These are phyloP conservation scores for Stegophylla sp. DNA, from an alignment of 2,888 invertebrate species.

Conservation along the genomic window DNA sequence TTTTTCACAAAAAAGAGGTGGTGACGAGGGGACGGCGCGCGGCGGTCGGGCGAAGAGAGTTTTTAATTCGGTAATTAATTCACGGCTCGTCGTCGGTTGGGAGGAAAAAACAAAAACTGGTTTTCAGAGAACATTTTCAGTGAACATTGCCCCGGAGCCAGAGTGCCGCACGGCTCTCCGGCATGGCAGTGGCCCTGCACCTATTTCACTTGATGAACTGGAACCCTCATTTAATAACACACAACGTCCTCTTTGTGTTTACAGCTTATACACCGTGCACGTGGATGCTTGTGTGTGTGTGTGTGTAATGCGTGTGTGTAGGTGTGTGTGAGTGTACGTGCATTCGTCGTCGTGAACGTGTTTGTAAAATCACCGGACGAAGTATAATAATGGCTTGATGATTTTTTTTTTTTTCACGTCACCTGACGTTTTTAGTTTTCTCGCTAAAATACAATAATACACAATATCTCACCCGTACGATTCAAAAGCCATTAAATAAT, in stretches of 20 bases:
- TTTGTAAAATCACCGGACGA: not conserved
- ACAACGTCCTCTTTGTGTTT: slow-evolving; percentile 33
- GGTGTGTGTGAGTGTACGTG: not conserved
- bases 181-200: slow-evolving; percentile 24
- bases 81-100: slow-evolving; percentile 15
- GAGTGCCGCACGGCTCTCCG: no score
- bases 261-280: not conserved
- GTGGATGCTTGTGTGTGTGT: not conserved
- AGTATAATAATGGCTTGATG: slow-evolving; percentile 1
- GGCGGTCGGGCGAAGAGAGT: not conserved
- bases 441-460: not conserved
- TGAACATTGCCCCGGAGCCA: slow-evolving; percentile 28
- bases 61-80: slow-evolving; percentile 45
- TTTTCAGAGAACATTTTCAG: slow-evolving; percentile 41
- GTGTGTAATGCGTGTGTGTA: not conserved
- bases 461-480: not conserved
- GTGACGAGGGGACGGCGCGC: not conserved
- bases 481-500: not conserved
- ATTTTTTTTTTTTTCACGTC: slow-evolving; percentile 3
- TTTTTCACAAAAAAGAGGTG: not conserved
- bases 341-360: not conserved
- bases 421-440: not conserved
- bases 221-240: slow-evolving; percentile 37
- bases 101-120: slow-evolving; percentile 40
- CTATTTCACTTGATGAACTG: slow-evolving; percentile 35